Evolutionary conservation across 1,140 invertebrate genomes (phyloP).

Genomic region (Apis dorsata): DNA sequence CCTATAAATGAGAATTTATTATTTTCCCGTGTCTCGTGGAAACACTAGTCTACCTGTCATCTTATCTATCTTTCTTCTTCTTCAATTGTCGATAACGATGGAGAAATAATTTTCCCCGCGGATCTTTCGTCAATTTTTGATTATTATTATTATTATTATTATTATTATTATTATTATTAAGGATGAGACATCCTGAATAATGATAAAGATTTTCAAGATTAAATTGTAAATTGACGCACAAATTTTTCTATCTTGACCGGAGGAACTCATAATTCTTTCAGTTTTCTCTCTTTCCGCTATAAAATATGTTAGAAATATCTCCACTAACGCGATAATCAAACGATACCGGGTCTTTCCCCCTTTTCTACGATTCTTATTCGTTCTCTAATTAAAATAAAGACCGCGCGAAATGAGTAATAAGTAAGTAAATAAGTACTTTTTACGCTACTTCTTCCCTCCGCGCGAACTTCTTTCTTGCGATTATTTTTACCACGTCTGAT

Average conservation of each 20-base stretch:
- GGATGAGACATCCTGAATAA: no score
- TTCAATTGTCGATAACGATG: neutral
- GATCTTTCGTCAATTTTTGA: no score
- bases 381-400: constrained; percentile 16
- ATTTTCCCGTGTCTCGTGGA: constrained; percentile 42
- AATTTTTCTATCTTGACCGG: neutral
- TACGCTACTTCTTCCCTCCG: neutral
- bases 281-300: no score
- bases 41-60: constrained; percentile 21
- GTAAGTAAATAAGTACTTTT: neutral
- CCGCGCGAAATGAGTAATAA: no score
- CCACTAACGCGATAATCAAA: neutral
- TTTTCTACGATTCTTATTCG: neutral
- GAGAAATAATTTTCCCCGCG: neutral
- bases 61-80: neutral
- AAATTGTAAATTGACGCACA: no score
- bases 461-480: neutral
- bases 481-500: constrained; percentile 15
- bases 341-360: neutral
- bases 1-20: constrained; percentile 54
- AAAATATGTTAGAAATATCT: neutral
- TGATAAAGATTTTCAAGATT: no score
- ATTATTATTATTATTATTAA: no score
- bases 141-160: no score
- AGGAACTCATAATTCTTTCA: neutral